Conservation (phyloP, 2,888 invertebrate genomes). For the Agonopterix arenella region DNA sequence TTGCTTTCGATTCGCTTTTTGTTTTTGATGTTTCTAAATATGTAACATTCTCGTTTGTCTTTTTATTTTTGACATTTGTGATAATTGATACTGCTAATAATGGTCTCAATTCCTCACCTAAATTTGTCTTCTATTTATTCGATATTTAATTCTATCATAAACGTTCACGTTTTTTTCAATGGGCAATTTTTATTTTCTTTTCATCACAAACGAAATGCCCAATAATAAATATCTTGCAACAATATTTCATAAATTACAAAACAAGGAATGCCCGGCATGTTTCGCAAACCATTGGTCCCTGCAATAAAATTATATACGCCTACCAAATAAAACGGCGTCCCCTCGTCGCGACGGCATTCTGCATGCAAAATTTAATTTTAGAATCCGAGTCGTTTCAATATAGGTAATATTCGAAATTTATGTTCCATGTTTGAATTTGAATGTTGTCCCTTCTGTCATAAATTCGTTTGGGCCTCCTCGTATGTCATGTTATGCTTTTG, state of each 20-base stretch:
- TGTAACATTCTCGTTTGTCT: too few relatives aligned
- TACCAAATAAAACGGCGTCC: conserved; percentile 65
- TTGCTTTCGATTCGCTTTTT: conserved; percentile 49
- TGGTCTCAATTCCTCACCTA: too few relatives aligned
- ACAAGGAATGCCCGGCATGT: conserved; percentile 53
- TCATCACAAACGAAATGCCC: neutral
- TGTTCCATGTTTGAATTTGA: conserved; percentile 63
- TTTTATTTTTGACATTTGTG: too few relatives aligned
- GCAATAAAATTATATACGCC: conserved; percentile 77
- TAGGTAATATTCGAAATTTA: conserved; percentile 73
- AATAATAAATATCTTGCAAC: conserved; percentile 2
- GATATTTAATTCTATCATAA: too few relatives aligned
- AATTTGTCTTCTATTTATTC: too few relatives aligned
- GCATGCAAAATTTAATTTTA: conserved; percentile 76
- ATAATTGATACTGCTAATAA: too few relatives aligned
- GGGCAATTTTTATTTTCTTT: neutral
- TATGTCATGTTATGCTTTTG: conserved; percentile 15
- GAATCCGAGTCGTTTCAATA: conserved; percentile 68
- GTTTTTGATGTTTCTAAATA: too few relatives aligned
- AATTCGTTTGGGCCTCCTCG: conserved; percentile 29
- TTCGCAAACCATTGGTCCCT: conserved; percentile 70
- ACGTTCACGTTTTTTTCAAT: too few relatives aligned
- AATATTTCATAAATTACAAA: conserved; percentile 37
- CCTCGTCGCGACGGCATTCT: conserved; percentile 51
- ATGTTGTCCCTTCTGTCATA: conserved; percentile 36